phyloP scores from a whole-genome alignment of 2,888 invertebrate genomes.

The Drosophila sordidula region DNA sequence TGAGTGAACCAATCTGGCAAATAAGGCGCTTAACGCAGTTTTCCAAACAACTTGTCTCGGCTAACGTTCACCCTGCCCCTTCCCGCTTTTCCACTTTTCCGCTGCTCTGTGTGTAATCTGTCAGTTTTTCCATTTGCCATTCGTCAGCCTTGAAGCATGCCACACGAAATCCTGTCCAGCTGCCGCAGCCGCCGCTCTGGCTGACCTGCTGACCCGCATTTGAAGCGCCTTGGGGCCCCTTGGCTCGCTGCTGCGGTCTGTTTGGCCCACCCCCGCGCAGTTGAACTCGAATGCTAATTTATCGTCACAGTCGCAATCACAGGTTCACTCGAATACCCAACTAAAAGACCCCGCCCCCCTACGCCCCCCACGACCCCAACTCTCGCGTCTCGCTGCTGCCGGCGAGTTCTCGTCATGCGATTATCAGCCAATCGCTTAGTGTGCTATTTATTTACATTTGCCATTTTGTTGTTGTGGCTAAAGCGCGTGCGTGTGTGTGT shows the following conservation, averaged over 20 bases:
- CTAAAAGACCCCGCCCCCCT: too few species aligned
- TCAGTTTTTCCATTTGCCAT: conserved; percentile 10
- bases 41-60: not conserved
- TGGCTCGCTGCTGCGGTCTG: conserved; percentile 31
- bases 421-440: conserved; percentile 80
- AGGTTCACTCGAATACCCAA: conserved; percentile 59
- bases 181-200: conserved; percentile 10
- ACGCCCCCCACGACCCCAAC: not conserved
- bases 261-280: conserved; percentile 17
- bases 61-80: not conserved
- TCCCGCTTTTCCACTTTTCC: not conserved
- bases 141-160: conserved; percentile 53
- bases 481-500: conserved; percentile 25
- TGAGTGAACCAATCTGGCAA: conserved; percentile 8
- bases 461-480: conserved; percentile 43
- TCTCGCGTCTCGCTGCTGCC: conserved; percentile 29
- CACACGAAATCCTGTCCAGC: conserved; percentile 40
- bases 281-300: conserved; percentile 69
- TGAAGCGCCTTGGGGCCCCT: conserved; percentile 29
- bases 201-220: conserved; percentile 61
- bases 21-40: not conserved
- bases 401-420: conserved; percentile 70
- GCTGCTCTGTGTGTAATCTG: not conserved
- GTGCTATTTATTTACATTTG: conserved; percentile 74
- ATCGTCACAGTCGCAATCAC: conserved; percentile 71